Percentiles rank a stretch among this genome's conserved stretches.
These are phyloP conservation scores for Cecidostiba fungosa DNA, from an alignment of 2,888 invertebrate genomes.

Conservation along the genomic window DNA sequence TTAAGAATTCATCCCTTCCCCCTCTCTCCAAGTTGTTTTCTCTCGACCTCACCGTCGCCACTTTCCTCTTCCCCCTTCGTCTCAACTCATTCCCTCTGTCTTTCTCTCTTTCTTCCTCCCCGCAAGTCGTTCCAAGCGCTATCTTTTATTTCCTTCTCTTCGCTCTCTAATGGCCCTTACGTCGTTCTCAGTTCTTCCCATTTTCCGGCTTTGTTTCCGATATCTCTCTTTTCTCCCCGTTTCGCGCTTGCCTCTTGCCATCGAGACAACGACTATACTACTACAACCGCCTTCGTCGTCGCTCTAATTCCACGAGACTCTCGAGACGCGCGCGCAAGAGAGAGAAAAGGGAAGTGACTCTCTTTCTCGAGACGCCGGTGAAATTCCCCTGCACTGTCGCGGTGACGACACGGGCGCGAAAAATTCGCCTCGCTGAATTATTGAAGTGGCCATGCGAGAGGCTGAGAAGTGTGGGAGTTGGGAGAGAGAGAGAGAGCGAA, in stretches of 20 bases:
- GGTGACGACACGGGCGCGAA: background rate
- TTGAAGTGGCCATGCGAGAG: background rate
- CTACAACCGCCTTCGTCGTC: background rate
- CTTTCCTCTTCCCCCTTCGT: background rate
- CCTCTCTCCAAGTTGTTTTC: background rate
- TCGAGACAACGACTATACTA: conserved; percentile 33
- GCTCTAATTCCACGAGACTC: conserved; percentile 40
- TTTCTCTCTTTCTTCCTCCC: background rate
- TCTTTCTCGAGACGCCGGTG: background rate
- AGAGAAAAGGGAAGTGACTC: background rate
- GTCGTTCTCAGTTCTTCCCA: conserved; percentile 57
- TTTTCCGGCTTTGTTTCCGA: conserved; percentile 59
- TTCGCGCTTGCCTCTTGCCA: background rate
- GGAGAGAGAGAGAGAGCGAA: background rate
- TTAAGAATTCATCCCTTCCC: conserved; percentile 27
- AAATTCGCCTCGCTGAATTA: conserved; percentile 48
- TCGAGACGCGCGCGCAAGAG: background rate
- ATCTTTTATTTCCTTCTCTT: conserved; percentile 30
- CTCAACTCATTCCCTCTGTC: conserved; percentile 4
- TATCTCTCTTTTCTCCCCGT: conserved; percentile 43
- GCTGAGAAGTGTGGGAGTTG: background rate
- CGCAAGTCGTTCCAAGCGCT: background rate
- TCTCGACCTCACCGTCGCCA: background rate
- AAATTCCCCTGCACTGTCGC: background rate
- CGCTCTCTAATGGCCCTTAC: conserved; percentile 50